Conservation (phyloP, 2,113 vertebrate species). For the Misgurnus anguillicaudatus region DNA sequence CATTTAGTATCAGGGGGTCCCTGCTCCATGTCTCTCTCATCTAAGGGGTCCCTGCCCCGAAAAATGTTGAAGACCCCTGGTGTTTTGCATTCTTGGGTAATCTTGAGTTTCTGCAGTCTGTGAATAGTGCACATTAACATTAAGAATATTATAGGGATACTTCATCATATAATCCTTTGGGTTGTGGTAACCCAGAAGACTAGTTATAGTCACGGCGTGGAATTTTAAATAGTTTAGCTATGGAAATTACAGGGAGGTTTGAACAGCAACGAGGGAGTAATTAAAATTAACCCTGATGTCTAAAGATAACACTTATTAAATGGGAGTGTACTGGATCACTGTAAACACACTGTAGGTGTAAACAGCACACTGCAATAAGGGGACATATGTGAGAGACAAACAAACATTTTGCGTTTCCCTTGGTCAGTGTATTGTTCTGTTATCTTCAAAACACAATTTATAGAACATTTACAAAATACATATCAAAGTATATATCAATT, state of each 20-base stretch:
- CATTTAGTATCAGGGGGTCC: too few relatives aligned
- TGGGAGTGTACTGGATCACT: background rate
- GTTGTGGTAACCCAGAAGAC: conserved; percentile 8
- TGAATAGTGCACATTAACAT: conserved; percentile 1
- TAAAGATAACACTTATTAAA: conserved; percentile 4
- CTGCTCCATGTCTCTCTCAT: too few relatives aligned
- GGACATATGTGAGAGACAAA: too few relatives aligned
- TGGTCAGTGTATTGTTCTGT: too few relatives aligned
- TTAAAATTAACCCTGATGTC: background rate
- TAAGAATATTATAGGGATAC: background rate
- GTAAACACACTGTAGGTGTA: background rate
- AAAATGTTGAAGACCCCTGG: background rate
- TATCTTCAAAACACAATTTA: too few relatives aligned
- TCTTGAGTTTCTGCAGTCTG: background rate
- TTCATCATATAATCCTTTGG: background rate
- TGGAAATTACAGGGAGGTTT: background rate
- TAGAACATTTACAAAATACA: too few relatives aligned
- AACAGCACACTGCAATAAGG: too few relatives aligned
- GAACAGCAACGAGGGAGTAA: conserved; percentile 1
- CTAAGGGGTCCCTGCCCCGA: too few relatives aligned
- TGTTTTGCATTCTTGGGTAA: background rate
- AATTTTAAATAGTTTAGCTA: conserved; percentile 18
- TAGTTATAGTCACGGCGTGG: background rate
- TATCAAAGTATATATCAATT: too few relatives aligned
- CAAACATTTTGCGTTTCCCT: too few relatives aligned